Evolutionary conservation across 2,888 invertebrate genomes (phyloP).

Genomic region (Schizaphis graminum): DNA sequence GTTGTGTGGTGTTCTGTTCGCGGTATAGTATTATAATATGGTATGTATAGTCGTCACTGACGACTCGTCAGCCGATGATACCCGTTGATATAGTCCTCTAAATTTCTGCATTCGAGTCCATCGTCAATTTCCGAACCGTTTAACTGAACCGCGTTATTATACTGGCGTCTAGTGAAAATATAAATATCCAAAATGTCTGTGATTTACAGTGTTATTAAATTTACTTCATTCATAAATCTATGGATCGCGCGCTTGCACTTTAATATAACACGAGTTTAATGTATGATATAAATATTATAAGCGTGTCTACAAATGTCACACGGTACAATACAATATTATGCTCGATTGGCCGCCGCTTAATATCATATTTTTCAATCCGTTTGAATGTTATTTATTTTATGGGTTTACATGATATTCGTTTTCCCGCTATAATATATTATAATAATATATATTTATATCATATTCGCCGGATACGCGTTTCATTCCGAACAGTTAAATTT

Average conservation of each 20-base stretch:
- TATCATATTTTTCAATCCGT: conserved; percentile 16
- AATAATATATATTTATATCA: background rate
- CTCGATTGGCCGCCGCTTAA: background rate
- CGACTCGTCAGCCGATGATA: background rate
- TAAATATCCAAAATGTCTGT: background rate
- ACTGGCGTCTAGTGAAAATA: background rate
- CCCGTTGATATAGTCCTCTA: background rate
- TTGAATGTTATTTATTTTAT: conserved; percentile 56
- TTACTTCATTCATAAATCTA: background rate
- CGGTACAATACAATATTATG: background rate
- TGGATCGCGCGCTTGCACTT: background rate
- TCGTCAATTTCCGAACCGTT: background rate
- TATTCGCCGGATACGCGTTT: conserved; percentile 11
- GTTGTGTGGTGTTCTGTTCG: background rate
- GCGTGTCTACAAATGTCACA: background rate
- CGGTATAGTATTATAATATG: background rate
- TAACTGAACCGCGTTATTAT: background rate
- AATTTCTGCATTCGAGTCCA: background rate
- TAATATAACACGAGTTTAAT: background rate
- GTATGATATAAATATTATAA: background rate
- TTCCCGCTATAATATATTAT: background rate
- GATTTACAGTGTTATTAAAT: background rate
- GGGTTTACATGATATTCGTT: conserved; percentile 14
- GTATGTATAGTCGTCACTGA: background rate
- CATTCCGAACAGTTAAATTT: conserved; percentile 62